A percentile compares a stretch with the other conserved stretches of the same genome.
Evolutionary conservation across 1,140 invertebrate genomes (phyloP).

Genomic region (Drosophila arizonae): DNA sequence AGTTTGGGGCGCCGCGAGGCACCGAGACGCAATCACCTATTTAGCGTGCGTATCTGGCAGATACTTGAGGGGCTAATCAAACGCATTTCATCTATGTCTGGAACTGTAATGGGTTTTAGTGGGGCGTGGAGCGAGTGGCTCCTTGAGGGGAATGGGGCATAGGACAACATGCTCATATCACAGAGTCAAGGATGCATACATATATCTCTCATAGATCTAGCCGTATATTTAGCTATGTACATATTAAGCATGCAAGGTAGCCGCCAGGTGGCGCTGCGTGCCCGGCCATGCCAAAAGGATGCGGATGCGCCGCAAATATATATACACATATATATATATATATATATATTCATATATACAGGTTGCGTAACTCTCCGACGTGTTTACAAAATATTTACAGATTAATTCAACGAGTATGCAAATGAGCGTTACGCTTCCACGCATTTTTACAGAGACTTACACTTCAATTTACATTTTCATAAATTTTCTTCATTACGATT

Average conservation of each 20-base stretch:
- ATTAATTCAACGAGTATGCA: constrained; percentile 56
- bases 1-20: constrained; percentile 28
- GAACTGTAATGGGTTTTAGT: constrained; percentile 73
- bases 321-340: too few species aligned
- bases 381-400: constrained; percentile 65
- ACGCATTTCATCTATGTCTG: constrained; percentile 33
- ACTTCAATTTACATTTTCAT: constrained; percentile 74
- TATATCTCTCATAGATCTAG: constrained; percentile 25
- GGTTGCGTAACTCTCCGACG: not conserved
- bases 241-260: constrained; percentile 41
- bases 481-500: constrained; percentile 45
- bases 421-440: constrained; percentile 65
- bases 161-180: constrained; percentile 57
- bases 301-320: constrained; percentile 38
- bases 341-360: constrained; percentile 51
- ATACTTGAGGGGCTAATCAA: constrained; percentile 45
- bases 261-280: constrained; percentile 35
- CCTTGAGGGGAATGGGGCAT: constrained; percentile 14
- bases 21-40: not conserved
- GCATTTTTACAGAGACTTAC: constrained; percentile 65
- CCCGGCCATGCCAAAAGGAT: constrained; percentile 56
- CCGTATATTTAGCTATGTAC: not conserved
- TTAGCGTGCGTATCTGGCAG: constrained; percentile 34
- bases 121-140: constrained; percentile 30
- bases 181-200: constrained; percentile 44